These are phyloP conservation scores for Sphaerophoria rueppellii DNA, from an alignment of 2,888 invertebrate species.

Conservation along the genomic window DNA sequence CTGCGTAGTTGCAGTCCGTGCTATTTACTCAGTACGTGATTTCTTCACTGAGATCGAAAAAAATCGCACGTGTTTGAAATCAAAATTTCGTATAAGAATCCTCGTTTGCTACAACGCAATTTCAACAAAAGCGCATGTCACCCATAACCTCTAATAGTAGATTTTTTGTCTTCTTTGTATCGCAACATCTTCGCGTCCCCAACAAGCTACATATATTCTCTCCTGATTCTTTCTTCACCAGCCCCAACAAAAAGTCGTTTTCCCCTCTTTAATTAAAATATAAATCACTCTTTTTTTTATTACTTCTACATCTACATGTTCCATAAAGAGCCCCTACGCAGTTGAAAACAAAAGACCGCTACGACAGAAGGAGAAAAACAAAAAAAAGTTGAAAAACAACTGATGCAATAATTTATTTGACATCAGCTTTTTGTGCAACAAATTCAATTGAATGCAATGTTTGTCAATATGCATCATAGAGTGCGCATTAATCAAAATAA, in stretches of 20 bases:
- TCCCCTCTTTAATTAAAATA: constrained; percentile 1
- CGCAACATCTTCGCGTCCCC: constrained; percentile 14
- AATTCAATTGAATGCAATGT: constrained; percentile 17
- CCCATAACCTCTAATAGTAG: constrained; percentile 18
- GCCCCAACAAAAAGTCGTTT: not conserved
- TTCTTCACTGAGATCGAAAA: not conserved
- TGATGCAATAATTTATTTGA: constrained; percentile 48
- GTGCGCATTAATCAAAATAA: not conserved
- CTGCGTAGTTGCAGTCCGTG: constrained; percentile 27
- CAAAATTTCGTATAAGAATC: not conserved
- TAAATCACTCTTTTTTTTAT: constrained; percentile 19
- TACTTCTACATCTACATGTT: not conserved
- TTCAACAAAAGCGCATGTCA: constrained; percentile 30
- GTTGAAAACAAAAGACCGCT: constrained; percentile 23
- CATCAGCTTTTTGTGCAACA: constrained; percentile 5
- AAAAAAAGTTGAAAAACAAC: constrained; percentile 22
- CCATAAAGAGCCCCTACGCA: constrained; percentile 2
- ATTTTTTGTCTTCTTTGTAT: not conserved
- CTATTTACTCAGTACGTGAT: not conserved
- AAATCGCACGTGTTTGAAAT: constrained; percentile 22
- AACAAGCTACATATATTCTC: not conserved
- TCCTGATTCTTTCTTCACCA: not conserved
- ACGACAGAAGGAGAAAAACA: not conserved
- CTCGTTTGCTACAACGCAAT: constrained; percentile 18
- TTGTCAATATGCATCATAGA: not conserved